These are phyloP conservation scores for Brachirus orientalis DNA, from an alignment of 2,113 vertebrate genomes.

Conservation along the genomic window DNA sequence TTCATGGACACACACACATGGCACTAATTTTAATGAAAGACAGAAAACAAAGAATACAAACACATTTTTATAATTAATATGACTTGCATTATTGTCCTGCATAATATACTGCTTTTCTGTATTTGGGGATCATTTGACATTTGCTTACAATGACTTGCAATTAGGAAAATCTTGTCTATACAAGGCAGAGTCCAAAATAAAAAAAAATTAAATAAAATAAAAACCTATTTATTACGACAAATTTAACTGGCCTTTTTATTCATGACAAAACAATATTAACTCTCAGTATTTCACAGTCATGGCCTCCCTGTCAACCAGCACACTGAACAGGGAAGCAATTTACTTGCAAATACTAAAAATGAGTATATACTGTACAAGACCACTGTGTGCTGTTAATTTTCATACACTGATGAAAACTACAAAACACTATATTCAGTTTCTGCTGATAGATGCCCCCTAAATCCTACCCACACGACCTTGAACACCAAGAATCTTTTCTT, in stretches of 20 bases:
- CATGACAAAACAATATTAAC: background rate
- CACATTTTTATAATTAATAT: too few species aligned
- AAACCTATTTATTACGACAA: background rate
- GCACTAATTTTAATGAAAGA: too few species aligned
- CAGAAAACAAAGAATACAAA: constrained; percentile 25
- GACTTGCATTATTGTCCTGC: background rate
- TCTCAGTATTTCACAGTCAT: constrained; percentile 39
- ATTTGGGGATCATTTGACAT: background rate
- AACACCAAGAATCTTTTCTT: background rate
- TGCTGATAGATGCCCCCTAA: too few species aligned
- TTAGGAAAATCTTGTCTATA: background rate
- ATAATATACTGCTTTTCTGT: constrained; percentile 15
- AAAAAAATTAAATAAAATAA: too few species aligned
- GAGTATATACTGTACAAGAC: too few species aligned
- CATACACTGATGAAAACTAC: background rate
- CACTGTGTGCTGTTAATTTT: background rate
- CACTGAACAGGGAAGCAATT: background rate
- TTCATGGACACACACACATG: too few species aligned
- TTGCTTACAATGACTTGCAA: background rate
- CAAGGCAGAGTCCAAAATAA: background rate
- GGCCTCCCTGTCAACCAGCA: background rate
- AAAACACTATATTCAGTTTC: too few species aligned
- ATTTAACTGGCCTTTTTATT: background rate
- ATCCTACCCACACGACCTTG: background rate
- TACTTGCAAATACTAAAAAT: background rate